Evolutionary conservation across 1,140 invertebrate species (phyloP).

Genomic region (Zaprionus davidi): DNA sequence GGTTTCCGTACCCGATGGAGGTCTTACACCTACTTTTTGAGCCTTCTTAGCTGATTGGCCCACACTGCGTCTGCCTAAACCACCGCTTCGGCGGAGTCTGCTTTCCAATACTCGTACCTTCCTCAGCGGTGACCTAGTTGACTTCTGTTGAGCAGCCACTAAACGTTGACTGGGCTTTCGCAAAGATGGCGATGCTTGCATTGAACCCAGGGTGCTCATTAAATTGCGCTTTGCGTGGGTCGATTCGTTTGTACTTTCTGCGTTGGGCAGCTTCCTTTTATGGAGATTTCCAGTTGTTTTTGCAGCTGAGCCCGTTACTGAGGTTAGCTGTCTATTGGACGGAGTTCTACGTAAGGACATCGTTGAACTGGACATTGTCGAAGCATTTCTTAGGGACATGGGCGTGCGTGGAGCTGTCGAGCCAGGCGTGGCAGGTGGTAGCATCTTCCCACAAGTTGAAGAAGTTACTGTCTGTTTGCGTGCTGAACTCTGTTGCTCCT

Average conservation of each 20-base stretch:
- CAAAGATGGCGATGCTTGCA: slow-evolving; percentile 30
- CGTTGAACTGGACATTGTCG: slow-evolving; percentile 61
- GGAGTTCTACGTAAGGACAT: slow-evolving; percentile 73
- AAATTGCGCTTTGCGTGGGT: slow-evolving; percentile 69
- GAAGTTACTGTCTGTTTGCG: slow-evolving; percentile 67
- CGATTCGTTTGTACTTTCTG: slow-evolving; percentile 15
- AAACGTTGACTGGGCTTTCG: slow-evolving; percentile 20
- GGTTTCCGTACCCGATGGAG: slow-evolving; percentile 24
- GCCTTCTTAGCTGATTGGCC: slow-evolving; percentile 27
- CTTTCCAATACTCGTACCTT: slow-evolving; percentile 65
- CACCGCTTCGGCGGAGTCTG: slow-evolving; percentile 64
- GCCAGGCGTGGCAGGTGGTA: slow-evolving; percentile 45
- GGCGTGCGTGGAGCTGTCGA: slow-evolving; percentile 58
- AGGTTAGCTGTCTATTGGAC: slow-evolving; percentile 43
- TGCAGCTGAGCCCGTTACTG: slow-evolving; percentile 33
- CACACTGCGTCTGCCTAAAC: slow-evolving; percentile 57
- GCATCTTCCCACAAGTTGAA: slow-evolving; percentile 39
- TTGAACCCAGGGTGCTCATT: slow-evolving; percentile 40
- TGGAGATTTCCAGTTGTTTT: slow-evolving; percentile 62
- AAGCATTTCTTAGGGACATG: slow-evolving; percentile 58
- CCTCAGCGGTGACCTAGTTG: slow-evolving; percentile 55
- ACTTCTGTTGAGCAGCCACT: slow-evolving; percentile 7
- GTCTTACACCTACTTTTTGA: background rate
- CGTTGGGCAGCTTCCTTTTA: slow-evolving; percentile 51
- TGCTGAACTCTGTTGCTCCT: slow-evolving; percentile 60